A percentile compares a stretch with the other conserved stretches of the same genome.
phyloP scores from a whole-genome alignment of 2,797 vertebrate species.

The Sparus aurata region DNA sequence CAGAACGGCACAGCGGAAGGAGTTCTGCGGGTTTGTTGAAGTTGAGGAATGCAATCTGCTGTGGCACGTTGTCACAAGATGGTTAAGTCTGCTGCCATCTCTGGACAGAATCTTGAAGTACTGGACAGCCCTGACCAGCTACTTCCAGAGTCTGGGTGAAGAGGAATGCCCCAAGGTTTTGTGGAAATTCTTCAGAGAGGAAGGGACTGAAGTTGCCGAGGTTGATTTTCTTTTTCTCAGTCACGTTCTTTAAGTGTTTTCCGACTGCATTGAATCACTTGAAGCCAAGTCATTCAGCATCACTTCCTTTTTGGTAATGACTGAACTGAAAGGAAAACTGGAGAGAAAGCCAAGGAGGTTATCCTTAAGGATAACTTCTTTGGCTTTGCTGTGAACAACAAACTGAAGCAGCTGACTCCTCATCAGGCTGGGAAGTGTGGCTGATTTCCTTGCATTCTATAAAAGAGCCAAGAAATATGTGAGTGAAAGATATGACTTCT shows the following conservation, averaged over 20 bases:
- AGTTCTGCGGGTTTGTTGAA: not conserved
- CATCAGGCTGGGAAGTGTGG: conserved; percentile 4
- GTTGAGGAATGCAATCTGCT: not conserved
- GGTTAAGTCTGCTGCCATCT: not conserved
- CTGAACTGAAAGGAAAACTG: conserved; percentile 30
- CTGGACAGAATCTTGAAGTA: not conserved
- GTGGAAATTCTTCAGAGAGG: conserved; percentile 38
- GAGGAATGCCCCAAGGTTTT: too few relatives aligned
- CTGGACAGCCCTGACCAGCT: conserved; percentile 9
- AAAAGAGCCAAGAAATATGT: conserved; percentile 20
- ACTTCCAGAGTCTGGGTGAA: too few relatives aligned
- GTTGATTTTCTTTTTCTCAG: conserved; percentile 41
- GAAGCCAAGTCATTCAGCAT: conserved; percentile 47
- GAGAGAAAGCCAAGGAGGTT: conserved; percentile 35
- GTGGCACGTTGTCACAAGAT: not conserved
- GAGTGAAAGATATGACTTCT: conserved; percentile 37
- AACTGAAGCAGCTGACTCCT: conserved; percentile 5
- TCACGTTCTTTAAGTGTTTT: conserved; percentile 22
- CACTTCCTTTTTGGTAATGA: conserved; percentile 28
- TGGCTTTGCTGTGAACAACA: conserved; percentile 29
- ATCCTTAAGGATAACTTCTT: too few relatives aligned
- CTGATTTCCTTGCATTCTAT: not conserved
- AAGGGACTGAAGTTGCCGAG: conserved; percentile 8
- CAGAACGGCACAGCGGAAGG: not conserved
- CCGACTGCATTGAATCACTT: conserved; percentile 29